Evolutionary conservation across 2,888 invertebrate genomes (phyloP).

Genomic region (Lochmaea crataegi): DNA sequence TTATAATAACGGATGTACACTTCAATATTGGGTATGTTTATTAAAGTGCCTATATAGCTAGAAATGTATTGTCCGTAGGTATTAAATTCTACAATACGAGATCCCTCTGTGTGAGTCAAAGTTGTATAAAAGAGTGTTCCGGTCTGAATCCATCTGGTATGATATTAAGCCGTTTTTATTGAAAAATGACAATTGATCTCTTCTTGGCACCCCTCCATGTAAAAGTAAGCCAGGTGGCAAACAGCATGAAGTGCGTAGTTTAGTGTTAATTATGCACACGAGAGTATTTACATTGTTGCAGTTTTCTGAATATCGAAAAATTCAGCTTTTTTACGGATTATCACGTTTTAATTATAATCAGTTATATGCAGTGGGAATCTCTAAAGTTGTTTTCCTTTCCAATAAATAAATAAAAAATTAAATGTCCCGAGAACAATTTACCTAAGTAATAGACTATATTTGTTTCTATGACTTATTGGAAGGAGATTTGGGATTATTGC

Average conservation of each 20-base stretch:
- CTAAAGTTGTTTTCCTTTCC: too few species aligned
- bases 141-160: slow-evolving; percentile 26
- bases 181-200: slow-evolving; percentile 29
- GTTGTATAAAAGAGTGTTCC: slow-evolving; percentile 22
- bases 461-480: too few species aligned
- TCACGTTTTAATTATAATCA: not conserved
- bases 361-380: not conserved
- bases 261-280: slow-evolving; percentile 7
- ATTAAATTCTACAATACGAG: slow-evolving; percentile 11
- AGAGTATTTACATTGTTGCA: not conserved
- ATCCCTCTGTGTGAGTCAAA: slow-evolving; percentile 20
- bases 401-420: too few species aligned
- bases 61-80: slow-evolving; percentile 11
- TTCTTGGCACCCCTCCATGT: slow-evolving; percentile 21
- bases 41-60: slow-evolving; percentile 3
- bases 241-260: slow-evolving; percentile 10
- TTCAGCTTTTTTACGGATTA: not conserved
- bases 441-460: too few species aligned
- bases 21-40: not conserved
- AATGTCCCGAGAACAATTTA: too few species aligned
- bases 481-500: too few species aligned
- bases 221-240: slow-evolving; percentile 24
- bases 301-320: not conserved
- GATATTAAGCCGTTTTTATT: slow-evolving; percentile 34
- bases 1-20: not conserved